phyloP scores from a whole-genome alignment of 2,888 invertebrate species.

The Meiosimyza decipiens region DNA sequence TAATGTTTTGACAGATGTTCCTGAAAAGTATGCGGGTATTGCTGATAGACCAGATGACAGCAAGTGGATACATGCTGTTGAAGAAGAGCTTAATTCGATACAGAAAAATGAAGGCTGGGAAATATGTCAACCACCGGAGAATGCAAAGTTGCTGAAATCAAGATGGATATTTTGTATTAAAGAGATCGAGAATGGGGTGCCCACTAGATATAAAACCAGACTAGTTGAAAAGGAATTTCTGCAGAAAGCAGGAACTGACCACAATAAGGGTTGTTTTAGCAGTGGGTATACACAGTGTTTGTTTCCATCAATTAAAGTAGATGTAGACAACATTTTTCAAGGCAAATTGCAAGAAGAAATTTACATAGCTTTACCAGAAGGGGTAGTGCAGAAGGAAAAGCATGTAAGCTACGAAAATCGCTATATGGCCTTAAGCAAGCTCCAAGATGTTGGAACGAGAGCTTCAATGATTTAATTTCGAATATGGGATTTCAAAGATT shows the following conservation, averaged over 20 bases:
- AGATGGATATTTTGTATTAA: conserved; percentile 37
- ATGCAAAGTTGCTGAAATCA: conserved; percentile 6
- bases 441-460: too few relatives aligned
- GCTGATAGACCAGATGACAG: background rate
- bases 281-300: conserved; percentile 22
- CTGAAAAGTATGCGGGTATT: background rate
- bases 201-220: conserved; percentile 30
- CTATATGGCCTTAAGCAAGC: background rate
- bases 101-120: conserved; percentile 1
- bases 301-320: conserved; percentile 34
- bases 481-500: too few relatives aligned
- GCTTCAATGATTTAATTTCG: too few relatives aligned
- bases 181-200: conserved; percentile 31
- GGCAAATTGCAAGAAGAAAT: too few relatives aligned
- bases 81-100: conserved; percentile 23
- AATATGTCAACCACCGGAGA: background rate
- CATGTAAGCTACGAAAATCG: background rate
- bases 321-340: background rate
- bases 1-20: background rate
- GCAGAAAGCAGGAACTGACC: conserved; percentile 36
- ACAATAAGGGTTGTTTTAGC: conserved; percentile 36
- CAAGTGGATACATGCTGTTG: conserved; percentile 21
- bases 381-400: too few relatives aligned
- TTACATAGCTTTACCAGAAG: too few relatives aligned
- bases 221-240: conserved; percentile 38